Percentiles rank a stretch among this genome's conserved stretches.
Evolutionary conservation across 2,113 vertebrate genomes (phyloP).

Genomic region (Dascyllus trimaculatus): DNA sequence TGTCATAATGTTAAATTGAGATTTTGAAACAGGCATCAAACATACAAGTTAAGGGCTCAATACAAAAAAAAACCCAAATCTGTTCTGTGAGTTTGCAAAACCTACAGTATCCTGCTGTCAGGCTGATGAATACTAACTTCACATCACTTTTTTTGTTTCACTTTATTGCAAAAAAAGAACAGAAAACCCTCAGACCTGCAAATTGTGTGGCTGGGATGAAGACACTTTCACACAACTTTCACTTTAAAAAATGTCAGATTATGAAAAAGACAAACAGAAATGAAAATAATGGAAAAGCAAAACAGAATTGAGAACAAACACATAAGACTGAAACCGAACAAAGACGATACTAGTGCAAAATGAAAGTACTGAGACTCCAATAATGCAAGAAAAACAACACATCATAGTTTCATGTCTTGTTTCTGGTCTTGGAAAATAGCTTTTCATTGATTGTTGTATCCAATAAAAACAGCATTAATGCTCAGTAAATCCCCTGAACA

Average conservation of each 20-base stretch:
- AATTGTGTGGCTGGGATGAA: too few relatives aligned
- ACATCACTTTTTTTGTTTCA: too few relatives aligned
- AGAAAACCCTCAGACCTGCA: too few relatives aligned
- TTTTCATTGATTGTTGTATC: neutral
- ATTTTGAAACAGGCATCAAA: too few relatives aligned
- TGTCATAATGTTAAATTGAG: too few relatives aligned
- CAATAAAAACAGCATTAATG: neutral
- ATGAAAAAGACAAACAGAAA: neutral
- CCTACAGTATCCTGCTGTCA: too few relatives aligned
- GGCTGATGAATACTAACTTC: too few relatives aligned
- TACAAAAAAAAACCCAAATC: too few relatives aligned
- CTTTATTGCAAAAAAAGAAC: too few relatives aligned
- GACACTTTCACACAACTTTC: neutral
- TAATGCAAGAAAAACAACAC: slow-evolving; percentile 13
- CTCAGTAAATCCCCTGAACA: neutral
- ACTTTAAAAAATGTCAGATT: neutral
- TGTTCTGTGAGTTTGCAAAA: too few relatives aligned
- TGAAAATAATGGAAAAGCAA: neutral
- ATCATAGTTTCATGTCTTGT: neutral
- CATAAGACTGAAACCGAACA: neutral
- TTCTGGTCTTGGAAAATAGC: neutral
- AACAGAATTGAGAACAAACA: neutral
- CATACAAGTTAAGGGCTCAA: too few relatives aligned
- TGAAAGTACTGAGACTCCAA: neutral
- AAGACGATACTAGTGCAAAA: neutral